Evolutionary conservation across 2,113 vertebrate species (phyloP), one percentile per base, ranked within the genome.

Genomic region (Gnathonemus longibarbis): DNA sequence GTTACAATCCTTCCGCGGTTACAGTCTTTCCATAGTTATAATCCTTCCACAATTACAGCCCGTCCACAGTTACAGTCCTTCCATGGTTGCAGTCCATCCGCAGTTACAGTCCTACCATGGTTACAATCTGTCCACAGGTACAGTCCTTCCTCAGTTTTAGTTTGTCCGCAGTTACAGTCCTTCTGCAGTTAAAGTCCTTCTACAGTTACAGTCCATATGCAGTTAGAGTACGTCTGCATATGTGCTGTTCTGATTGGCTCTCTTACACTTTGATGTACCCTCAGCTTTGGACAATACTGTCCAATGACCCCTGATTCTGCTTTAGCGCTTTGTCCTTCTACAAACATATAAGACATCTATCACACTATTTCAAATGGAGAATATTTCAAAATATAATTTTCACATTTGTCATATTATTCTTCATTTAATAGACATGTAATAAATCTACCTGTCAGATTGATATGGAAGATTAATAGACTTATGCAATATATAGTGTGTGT

Each of bases 311-410:
- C 35, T 39, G 4, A 80, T 17, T 80, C 74, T 42, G 74, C 31
- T 80, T 7, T 8, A 4, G n/a, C 0, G 15, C 11, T 17, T 39
- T 39, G 31, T 19, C 74, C 74, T 80, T 27, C 35, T 80, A 7
- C 31, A 42, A 6, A 80, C 74, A 7, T 39, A 39, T 80, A 80
- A 42, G 35, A 42, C 31, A 80, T 42, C 74, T 80, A 80, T 80
- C 31, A 80, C 35, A 19, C 17, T 17, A 19, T 80, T 42, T 80
- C 15, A 19, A 80, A 80, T 80, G 74, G 74, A 42, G 35, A 80
- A 80, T 80, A 42, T 80, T 80, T 80, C 31, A 39, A 42, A 80
- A 80, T 42, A 42, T 80, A 80, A 80, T 80, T 80, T 80, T 42
- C 74, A 80, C 17, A 42, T 80, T 39, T 80, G 17, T 39, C 74